Percentiles rank a stretch among this genome's conserved stretches.
Conservation (phyloP, 2,113 vertebrate species). For the Todiramphus saurophagus region DNA sequence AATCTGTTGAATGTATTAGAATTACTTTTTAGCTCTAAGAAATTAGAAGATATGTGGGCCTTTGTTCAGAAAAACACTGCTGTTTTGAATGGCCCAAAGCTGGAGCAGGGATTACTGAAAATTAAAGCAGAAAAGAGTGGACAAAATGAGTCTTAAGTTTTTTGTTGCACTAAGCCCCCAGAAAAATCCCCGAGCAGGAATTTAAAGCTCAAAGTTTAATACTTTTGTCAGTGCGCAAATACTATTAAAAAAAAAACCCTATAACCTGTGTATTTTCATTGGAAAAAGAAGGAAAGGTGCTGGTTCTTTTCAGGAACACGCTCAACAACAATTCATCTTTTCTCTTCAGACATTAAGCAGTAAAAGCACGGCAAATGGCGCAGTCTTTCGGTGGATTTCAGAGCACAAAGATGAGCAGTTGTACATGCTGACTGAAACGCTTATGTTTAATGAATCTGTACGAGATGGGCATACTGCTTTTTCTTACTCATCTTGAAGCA, state of each 20-base stretch:
- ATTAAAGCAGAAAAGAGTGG: not conserved
- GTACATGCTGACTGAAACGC: not conserved
- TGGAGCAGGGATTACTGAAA: not conserved
- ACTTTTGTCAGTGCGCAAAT: not conserved
- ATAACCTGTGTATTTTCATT: not conserved
- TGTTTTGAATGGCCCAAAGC: not conserved
- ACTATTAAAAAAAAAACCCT: not conserved
- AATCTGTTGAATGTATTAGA: conserved; percentile 7
- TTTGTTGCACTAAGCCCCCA: not conserved
- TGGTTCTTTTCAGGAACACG: not conserved
- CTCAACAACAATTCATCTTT: not conserved
- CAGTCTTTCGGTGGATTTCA: not conserved
- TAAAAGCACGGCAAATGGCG: not conserved
- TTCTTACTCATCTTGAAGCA: not conserved
- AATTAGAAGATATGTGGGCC: not conserved
- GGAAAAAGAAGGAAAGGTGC: not conserved
- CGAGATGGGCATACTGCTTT: not conserved
- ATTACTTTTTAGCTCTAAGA: not conserved
- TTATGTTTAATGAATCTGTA: not conserved
- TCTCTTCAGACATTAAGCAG: not conserved
- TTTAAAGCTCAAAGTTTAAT: not conserved
- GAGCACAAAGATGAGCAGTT: not conserved
- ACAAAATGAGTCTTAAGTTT: not conserved
- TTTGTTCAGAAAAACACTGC: conserved; percentile 15
- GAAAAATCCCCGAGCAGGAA: not conserved